Evolutionary conservation across 2,888 invertebrate genomes (phyloP), one percentile per base, ranked within the genome.

Genomic region (Temnothorax unifasciatus): DNA sequence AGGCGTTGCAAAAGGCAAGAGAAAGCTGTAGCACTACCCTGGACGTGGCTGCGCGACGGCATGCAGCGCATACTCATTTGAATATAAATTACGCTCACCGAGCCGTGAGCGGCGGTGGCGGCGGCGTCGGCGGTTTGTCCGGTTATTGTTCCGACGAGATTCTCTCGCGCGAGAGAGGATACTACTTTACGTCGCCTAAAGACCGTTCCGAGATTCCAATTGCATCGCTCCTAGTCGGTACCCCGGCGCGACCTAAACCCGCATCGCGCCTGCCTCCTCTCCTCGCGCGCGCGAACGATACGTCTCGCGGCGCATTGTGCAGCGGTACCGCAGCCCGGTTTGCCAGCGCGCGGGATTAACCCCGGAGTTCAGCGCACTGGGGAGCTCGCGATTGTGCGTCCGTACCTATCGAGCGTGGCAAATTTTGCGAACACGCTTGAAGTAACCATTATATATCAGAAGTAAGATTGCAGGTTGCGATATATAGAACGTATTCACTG

Each of bases 31-130:
- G 79, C 79, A 41, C 68, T 81, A 79, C 81, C 79, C 86, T 84
- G 88, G 87, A 88, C 88, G 87, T 85, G 88, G 84, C 88, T 88
- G 82, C 86, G 88, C 90, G 88, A 87, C 89, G 88, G 87, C 82
- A 57, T 71, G 68, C 79, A 66, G 77, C 84, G 71, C 75, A 89
- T 90, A 87, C 91, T 92, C 91, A 92, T 92, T 92, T 92, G 91
- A 92, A 92, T 92, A 91, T 92, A 92, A 92, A 92, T 92, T 92
- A 92, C 91, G 91, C 89, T 87, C 89, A 79, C 61, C 85, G 87
- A 87, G 88, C 87, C 87, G 90, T 89, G 90, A 91, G 91, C 92
- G 90, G 92, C 90, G 90, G 89, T 90, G 57, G 9, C 69, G 77
- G n/a, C 50, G 38, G 54, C n/a, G n/a, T n/a, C 68, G 69, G 79